phyloP scores from a whole-genome alignment of 1,140 invertebrate species.

The Aporrectodea caliginosa region DNA sequence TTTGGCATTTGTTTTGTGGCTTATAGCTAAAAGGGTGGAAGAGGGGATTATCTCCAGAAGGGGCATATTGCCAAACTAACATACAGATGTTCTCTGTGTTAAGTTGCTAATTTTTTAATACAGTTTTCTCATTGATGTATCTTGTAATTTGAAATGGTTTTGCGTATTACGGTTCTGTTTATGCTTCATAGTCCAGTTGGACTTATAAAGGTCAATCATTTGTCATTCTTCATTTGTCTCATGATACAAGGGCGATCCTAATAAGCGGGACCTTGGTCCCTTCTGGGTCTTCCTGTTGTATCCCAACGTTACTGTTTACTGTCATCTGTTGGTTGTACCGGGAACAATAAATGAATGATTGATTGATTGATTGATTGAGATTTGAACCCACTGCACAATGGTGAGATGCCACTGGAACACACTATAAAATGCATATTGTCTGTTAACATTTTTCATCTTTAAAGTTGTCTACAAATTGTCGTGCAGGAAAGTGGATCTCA shows the following conservation, averaged over 20 bases:
- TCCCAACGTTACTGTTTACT: background rate
- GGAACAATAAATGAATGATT: background rate
- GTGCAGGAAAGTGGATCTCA: constrained; percentile 87
- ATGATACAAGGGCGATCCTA: too few species aligned
- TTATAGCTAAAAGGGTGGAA: too few species aligned
- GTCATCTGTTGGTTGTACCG: background rate
- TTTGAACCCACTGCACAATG: background rate
- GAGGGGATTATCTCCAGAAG: too few species aligned
- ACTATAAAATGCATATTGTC: background rate
- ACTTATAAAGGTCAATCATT: too few species aligned
- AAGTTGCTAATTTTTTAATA: background rate
- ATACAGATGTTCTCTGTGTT: background rate
- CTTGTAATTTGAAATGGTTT: too few species aligned
- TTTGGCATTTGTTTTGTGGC: too few species aligned
- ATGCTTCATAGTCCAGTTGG: too few species aligned
- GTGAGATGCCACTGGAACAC: background rate
- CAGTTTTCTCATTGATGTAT: background rate
- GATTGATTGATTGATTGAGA: background rate
- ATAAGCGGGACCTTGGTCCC: background rate
- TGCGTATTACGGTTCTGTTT: too few species aligned
- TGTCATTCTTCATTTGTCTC: too few species aligned
- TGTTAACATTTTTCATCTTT: background rate
- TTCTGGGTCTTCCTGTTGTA: background rate
- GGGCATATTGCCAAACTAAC: background rate
- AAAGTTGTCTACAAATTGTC: background rate